A percentile compares a stretch with the other conserved stretches of the same genome.
phyloP scores from a whole-genome alignment of 2,888 invertebrate genomes.

The Hemicrepidius hirtus region DNA sequence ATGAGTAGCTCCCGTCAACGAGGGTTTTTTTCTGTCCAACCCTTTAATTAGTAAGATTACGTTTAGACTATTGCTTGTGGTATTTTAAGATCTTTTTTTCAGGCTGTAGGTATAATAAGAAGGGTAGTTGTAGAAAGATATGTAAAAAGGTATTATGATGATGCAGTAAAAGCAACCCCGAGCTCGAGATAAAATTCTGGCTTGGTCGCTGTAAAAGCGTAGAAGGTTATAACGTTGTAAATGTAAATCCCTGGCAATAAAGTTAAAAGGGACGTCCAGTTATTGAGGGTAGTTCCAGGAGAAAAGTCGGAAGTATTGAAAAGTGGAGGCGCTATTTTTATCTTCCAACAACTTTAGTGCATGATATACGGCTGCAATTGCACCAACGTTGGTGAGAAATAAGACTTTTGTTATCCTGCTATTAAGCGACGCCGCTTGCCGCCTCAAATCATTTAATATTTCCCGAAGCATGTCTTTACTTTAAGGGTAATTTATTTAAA shows the following conservation, averaged over 20 bases:
- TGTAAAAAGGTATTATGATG: slow-evolving; percentile 19
- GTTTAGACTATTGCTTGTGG: slow-evolving; percentile 7
- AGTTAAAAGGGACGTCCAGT: slow-evolving; percentile 47
- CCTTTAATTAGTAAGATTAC: slow-evolving; percentile 41
- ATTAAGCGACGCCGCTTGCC: too few species aligned
- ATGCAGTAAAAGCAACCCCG: slow-evolving; percentile 19
- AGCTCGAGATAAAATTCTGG: slow-evolving; percentile 20
- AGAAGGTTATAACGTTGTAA: slow-evolving; percentile 51
- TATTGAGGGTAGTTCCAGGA: slow-evolving; percentile 41
- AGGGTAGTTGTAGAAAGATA: background rate
- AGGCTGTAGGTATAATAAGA: background rate
- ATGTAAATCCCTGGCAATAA: slow-evolving; percentile 50
- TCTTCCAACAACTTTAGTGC: slow-evolving; percentile 21
- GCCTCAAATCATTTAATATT: too few species aligned
- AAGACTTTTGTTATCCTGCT: background rate
- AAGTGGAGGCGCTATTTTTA: slow-evolving; percentile 31
- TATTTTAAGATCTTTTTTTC: background rate
- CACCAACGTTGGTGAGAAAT: background rate
- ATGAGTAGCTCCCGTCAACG: slow-evolving; percentile 31
- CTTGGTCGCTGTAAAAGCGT: slow-evolving; percentile 39
- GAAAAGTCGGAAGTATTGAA: slow-evolving; percentile 36
- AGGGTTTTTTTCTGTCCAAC: slow-evolving; percentile 4
- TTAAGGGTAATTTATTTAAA: too few species aligned
- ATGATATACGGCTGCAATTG: slow-evolving; percentile 3
- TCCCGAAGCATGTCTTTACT: too few species aligned